These are phyloP conservation scores for Watsonalla binaria DNA, from an alignment of 2,888 invertebrate species.

Conservation along the genomic window DNA sequence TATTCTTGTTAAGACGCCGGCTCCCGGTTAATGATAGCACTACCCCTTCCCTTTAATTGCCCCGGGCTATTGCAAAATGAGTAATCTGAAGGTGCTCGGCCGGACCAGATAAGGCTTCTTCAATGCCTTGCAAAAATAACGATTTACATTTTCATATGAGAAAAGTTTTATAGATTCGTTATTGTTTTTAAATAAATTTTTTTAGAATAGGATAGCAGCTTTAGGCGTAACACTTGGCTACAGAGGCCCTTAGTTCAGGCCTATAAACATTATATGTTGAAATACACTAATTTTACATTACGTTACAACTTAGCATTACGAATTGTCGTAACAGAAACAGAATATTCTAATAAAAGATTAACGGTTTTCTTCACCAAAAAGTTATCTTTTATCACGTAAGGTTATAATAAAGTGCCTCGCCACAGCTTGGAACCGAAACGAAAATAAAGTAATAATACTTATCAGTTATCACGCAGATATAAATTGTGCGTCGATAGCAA, in stretches of 20 bases:
- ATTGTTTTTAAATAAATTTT: not conserved
- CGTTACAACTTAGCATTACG: too few relatives aligned
- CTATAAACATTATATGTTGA: too few relatives aligned
- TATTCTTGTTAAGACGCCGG: conserved; percentile 76
- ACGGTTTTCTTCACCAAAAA: conserved; percentile 3
- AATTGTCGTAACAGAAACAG: too few relatives aligned
- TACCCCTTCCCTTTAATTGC: conserved; percentile 78
- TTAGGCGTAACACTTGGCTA: too few relatives aligned
- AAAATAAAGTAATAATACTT: conserved; percentile 71
- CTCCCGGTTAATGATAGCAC: conserved; percentile 74
- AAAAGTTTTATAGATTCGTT: conserved; percentile 5
- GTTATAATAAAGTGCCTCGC: conserved; percentile 33
- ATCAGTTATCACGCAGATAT: conserved; percentile 60
- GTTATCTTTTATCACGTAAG: conserved; percentile 3
- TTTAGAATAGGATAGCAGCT: too few relatives aligned
- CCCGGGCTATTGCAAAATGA: conserved; percentile 75
- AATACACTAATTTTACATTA: too few relatives aligned
- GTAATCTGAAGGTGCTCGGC: conserved; percentile 71
- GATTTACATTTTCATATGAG: conserved; percentile 16
- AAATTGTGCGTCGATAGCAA: conserved; percentile 62
- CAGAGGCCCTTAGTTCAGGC: too few relatives aligned
- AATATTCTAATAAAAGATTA: not conserved
- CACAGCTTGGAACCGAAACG: conserved; percentile 31
- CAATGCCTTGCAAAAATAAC: conserved; percentile 25
- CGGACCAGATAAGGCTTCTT: conserved; percentile 63